Evolutionary conservation across 2,113 vertebrate species (phyloP).

Genomic region (Pachypanchax playfairii): DNA sequence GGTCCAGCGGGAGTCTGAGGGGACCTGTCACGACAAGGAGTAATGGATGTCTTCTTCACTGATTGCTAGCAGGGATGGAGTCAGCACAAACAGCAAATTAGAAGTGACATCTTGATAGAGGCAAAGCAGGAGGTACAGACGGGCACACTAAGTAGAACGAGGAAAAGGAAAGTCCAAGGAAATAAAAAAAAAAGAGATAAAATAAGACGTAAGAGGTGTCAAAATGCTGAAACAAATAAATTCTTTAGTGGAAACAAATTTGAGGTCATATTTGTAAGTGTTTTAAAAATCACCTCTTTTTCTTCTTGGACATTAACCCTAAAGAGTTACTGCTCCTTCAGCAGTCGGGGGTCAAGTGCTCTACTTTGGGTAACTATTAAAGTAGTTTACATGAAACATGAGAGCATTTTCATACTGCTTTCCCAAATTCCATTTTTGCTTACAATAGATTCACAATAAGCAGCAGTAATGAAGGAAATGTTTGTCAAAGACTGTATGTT

Average conservation of each 20-base stretch:
- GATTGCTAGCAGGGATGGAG: slow-evolving; percentile 80
- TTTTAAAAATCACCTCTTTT: slow-evolving; percentile 22
- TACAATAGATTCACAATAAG: slow-evolving; percentile 13
- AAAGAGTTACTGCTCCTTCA: slow-evolving; percentile 7
- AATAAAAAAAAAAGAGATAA: slow-evolving; percentile 28
- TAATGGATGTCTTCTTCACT: slow-evolving; percentile 76
- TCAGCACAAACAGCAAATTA: slow-evolving; percentile 81
- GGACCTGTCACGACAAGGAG: slow-evolving; percentile 71
- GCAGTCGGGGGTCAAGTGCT: slow-evolving; percentile 10
- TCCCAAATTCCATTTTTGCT: not conserved
- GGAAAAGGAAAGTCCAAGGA: slow-evolving; percentile 13
- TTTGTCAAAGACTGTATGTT: too few relatives aligned
- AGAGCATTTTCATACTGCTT: not conserved
- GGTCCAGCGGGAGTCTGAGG: slow-evolving; percentile 56
- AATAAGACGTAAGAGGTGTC: slow-evolving; percentile 24
- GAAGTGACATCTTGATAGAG: slow-evolving; percentile 74
- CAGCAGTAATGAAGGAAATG: slow-evolving; percentile 25
- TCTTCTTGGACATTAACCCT: slow-evolving; percentile 1
- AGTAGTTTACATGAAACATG: not conserved
- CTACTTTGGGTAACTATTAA: slow-evolving; percentile 12
- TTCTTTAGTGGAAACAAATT: slow-evolving; percentile 3
- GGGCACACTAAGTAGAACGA: slow-evolving; percentile 58
- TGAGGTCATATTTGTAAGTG: not conserved
- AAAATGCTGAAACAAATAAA: slow-evolving; percentile 25
- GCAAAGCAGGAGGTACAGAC: slow-evolving; percentile 65